Base-by-base conservation (phyloP, 2,113 vertebrate species). In the human region DNA sequence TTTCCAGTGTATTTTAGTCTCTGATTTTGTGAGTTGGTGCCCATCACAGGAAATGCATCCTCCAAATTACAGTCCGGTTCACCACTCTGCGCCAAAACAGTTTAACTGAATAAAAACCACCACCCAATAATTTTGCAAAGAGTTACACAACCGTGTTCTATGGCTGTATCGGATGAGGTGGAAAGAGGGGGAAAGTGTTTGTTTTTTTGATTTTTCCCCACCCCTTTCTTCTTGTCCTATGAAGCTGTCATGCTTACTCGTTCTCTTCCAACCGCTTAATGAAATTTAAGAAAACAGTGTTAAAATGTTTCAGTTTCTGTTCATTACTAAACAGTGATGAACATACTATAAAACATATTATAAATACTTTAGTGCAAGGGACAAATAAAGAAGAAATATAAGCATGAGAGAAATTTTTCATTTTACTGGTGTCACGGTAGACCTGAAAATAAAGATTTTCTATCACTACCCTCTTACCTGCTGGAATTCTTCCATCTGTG, bases 401-500 rank as follows among this genome's bases (percentile, higher is more conserved):
- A 66, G 78, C 78, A 48, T 45, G 50, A 48, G 90, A 98, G 95
- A 98, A 90, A 89, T 61, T 32, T 72, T 78, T 48, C 97, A 92
- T 25, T 98, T 89, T 80, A 85, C 97, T 82, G 75, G 93, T 93
- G 80, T 80, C 93, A 85, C 87, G 92, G 73, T 82, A 78, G 97
- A 95, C 89, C 94, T 94, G 93, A 96, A 98, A 98, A 98, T 92
- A 95, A 97, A 92, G 81, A 84, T 87, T 97, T 84, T 94, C 76
- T 97, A 18, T 90, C 93, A 83, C 91, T 72, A 78, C 38, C 55
- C 93, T 96, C 98, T 99, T 99, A 99, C 99, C 99, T 99, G 99
- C 99, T 99, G 99, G 99, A 96, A 99, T 98, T 98, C 99, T 99
- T 90, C 99, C 99, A 98, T 99, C 99, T 96, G 99, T 99, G 89